Percentiles rank a stretch among this genome's conserved stretches.
These are phyloP conservation scores for Neogobius melanostomus DNA, from an alignment of 2,113 vertebrate genomes.

Conservation along the genomic window DNA sequence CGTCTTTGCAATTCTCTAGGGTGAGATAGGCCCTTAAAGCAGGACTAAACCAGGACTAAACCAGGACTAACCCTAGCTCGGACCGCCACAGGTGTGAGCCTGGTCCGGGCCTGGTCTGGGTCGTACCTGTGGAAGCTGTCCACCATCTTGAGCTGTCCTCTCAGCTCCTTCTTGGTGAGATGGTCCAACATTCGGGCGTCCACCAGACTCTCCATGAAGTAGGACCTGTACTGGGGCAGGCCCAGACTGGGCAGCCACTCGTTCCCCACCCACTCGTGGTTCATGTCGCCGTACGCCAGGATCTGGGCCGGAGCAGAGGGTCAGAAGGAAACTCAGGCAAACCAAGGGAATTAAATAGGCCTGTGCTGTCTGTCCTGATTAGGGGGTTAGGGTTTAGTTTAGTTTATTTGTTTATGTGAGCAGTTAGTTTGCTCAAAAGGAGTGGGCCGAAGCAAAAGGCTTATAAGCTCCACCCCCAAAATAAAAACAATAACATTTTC, in stretches of 20 bases:
- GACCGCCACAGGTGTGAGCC: neutral
- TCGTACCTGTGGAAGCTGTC: constrained; percentile 93
- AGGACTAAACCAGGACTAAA: neutral
- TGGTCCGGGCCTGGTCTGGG: no score
- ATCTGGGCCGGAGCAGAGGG: constrained; percentile 75
- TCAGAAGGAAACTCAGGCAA: constrained; percentile 13
- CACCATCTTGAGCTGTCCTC: constrained; percentile 94
- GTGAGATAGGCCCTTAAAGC: neutral
- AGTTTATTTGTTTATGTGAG: no score
- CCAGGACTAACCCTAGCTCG: neutral
- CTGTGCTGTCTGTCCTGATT: no score
- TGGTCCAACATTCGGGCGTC: constrained; percentile 94
- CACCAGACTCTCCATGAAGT: constrained; percentile 96
- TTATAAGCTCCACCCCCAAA: no score
- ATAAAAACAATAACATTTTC: no score
- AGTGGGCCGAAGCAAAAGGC: no score
- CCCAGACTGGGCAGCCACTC: constrained; percentile 94
- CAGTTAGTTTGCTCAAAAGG: no score
- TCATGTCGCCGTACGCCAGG: constrained; percentile 92
- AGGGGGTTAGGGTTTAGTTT: no score
- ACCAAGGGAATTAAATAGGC: no score
- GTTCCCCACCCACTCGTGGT: constrained; percentile 94
- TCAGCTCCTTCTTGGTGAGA: constrained; percentile 92
- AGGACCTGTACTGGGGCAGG: constrained; percentile 90
- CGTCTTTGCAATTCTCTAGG: no score